Evolutionary conservation across 2,797 vertebrate genomes (phyloP).

Genomic region (Apogon talboti): DNA sequence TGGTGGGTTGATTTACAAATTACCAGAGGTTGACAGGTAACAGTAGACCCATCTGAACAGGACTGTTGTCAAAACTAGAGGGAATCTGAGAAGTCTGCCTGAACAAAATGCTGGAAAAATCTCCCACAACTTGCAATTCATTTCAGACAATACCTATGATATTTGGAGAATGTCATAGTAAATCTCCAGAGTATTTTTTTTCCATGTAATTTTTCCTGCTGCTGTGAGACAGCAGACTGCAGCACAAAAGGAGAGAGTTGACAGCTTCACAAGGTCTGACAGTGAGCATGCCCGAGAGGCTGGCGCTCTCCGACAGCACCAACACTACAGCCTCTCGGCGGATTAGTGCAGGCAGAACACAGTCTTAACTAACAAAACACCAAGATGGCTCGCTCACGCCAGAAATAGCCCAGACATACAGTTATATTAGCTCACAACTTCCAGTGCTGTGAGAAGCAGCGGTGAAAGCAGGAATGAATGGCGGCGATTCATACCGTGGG

Average conservation of each 20-base stretch:
- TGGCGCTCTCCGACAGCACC: constrained; percentile 28
- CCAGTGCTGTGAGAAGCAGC: neutral
- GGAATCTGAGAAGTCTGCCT: too few species aligned
- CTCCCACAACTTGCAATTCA: neutral
- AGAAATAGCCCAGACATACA: constrained; percentile 17
- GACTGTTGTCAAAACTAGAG: too few species aligned
- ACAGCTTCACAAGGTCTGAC: constrained; percentile 44
- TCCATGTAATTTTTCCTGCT: neutral
- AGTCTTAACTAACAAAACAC: constrained; percentile 26
- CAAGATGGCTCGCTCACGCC: constrained; percentile 24
- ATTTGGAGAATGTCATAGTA: neutral
- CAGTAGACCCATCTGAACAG: too few species aligned
- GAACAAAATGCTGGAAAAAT: too few species aligned
- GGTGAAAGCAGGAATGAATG: constrained; percentile 19
- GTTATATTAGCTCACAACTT: neutral
- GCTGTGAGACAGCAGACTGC: constrained; percentile 9
- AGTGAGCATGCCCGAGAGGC: constrained; percentile 29
- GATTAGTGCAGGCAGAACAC: constrained; percentile 21
- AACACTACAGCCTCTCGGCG: constrained; percentile 31
- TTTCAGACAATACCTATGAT: neutral
- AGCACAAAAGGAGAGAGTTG: constrained; percentile 15
- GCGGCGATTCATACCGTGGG: constrained; percentile 24
- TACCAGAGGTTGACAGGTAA: too few species aligned
- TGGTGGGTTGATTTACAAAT: too few species aligned
- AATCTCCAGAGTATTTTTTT: neutral